phyloP scores from a whole-genome alignment of 2,888 invertebrate species.

The Troilus luridus region DNA sequence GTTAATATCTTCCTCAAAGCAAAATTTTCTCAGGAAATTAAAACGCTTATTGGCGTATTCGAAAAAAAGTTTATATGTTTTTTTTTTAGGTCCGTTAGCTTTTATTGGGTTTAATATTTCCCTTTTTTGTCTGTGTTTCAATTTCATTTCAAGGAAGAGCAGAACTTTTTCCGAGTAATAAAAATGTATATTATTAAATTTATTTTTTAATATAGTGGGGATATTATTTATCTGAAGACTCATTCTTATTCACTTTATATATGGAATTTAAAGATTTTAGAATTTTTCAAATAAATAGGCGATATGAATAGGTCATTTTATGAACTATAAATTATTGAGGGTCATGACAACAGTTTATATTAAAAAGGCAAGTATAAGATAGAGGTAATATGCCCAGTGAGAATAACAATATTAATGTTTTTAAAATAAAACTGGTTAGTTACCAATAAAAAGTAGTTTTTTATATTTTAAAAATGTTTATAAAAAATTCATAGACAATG shows the following conservation, averaged over 20 bases:
- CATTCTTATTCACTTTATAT: not conserved
- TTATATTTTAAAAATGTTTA: too few relatives aligned
- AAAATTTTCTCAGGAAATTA: conserved; percentile 14
- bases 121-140: not conserved
- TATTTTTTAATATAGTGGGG: not conserved
- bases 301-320: too few relatives aligned
- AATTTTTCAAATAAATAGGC: not conserved
- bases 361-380: too few relatives aligned
- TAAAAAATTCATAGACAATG: too few relatives aligned
- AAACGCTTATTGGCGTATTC: not conserved
- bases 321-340: too few relatives aligned
- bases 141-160: not conserved
- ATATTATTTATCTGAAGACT: not conserved
- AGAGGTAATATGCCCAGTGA: too few relatives aligned
- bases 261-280: not conserved
- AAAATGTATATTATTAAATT: not conserved
- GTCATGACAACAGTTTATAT: too few relatives aligned
- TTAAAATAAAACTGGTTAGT: too few relatives aligned
- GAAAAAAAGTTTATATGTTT: not conserved
- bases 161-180: too few relatives aligned
- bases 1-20: not conserved
- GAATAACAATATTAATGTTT: not conserved
- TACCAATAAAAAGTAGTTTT: too few relatives aligned
- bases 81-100: not conserved
- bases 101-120: not conserved